phyloP scores from a whole-genome alignment of 2,797 vertebrate species.

The Discoglossus pictus region DNA sequence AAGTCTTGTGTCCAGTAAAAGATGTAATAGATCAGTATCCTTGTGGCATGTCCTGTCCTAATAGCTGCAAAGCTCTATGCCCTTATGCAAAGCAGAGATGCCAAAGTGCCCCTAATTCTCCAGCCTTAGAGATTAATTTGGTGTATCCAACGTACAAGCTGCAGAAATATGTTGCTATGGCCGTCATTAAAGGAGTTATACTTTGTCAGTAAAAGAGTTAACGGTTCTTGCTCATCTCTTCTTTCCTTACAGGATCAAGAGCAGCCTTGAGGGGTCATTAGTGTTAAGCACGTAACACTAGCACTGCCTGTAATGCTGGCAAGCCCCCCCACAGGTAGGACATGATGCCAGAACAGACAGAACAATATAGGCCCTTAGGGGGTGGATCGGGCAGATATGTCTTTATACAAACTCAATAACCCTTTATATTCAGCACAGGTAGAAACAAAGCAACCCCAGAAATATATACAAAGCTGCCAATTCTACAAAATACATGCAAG shows the following conservation, averaged over 20 bases:
- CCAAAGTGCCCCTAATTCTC: neutral
- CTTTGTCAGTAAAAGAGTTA: neutral
- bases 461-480: neutral
- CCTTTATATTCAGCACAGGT: neutral
- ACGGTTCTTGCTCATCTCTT: neutral
- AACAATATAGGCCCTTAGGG: constrained; percentile 17
- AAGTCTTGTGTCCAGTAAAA: neutral
- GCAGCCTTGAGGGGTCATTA: constrained; percentile 23
- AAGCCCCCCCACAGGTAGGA: constrained; percentile 9
- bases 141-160: too few species aligned
- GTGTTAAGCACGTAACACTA: constrained; percentile 10
- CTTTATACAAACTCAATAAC: constrained; percentile 15
- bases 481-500: too few species aligned
- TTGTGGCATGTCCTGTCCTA: neutral
- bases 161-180: too few species aligned
- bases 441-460: neutral
- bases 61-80: neutral
- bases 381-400: neutral
- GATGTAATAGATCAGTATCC: neutral
- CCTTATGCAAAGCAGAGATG: neutral
- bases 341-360: neutral
- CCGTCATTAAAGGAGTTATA: too few species aligned
- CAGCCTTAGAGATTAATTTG: neutral
- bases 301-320: neutral
- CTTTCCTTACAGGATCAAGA: neutral